These are phyloP conservation scores for Caenorhabditis angaria DNA, from an alignment of 2,888 invertebrate genomes.

Conservation along the genomic window DNA sequence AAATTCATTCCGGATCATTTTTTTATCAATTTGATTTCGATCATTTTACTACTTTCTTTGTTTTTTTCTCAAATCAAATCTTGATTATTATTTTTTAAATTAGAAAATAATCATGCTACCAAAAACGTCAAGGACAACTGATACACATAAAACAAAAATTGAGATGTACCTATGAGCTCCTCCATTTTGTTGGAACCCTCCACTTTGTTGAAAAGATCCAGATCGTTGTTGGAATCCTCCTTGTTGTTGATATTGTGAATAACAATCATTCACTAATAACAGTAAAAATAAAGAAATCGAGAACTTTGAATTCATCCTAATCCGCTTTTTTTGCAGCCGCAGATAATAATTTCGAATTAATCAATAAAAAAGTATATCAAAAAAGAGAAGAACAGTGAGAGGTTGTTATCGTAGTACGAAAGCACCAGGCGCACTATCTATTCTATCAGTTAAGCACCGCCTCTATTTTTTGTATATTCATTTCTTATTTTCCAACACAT, in stretches of 20 bases:
- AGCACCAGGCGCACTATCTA: conserved; percentile 4
- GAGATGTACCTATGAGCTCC: conserved; percentile 5
- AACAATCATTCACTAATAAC: neutral
- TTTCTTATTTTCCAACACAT: conserved; percentile 1
- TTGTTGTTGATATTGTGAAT: conserved; percentile 32
- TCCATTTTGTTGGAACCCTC: conserved; percentile 13
- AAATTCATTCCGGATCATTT: neutral
- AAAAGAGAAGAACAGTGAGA: neutral
- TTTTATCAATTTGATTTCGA: neutral
- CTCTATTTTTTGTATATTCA: conserved; percentile 1
- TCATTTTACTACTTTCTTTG: neutral
- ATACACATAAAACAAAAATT: neutral
- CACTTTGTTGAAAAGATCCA: conserved; percentile 26
- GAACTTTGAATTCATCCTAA: neutral
- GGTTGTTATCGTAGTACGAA: conserved; percentile 4
- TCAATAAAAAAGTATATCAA: neutral
- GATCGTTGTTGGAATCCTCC: conserved; percentile 24
- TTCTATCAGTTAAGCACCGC: neutral
- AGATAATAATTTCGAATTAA: neutral
- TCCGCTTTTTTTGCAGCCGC: neutral
- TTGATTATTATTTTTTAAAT: neutral
- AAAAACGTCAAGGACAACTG: neutral
- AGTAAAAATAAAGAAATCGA: neutral
- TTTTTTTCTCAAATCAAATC: neutral
- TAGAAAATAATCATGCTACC: neutral